Conservation (phyloP, 2,113 vertebrate genomes). For the Kryptolebias marmoratus region DNA sequence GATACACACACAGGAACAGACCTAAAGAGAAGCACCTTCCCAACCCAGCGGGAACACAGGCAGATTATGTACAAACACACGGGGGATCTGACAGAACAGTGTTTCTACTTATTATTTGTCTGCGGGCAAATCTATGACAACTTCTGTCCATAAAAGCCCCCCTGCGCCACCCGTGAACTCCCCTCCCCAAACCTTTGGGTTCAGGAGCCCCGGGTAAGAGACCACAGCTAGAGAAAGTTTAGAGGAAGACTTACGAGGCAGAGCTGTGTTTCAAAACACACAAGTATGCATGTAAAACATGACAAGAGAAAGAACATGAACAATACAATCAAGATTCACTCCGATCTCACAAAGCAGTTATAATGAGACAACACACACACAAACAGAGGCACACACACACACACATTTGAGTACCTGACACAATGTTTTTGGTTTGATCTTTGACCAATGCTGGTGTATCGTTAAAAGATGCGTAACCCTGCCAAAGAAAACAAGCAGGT, state of each 20-base stretch:
- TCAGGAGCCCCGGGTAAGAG: too few species aligned
- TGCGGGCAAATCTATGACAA: too few species aligned
- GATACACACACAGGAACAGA: background rate
- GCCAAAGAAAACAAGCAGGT: conserved; percentile 45
- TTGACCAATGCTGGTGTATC: conserved; percentile 86
- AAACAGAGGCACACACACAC: background rate
- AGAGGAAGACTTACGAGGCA: conserved; percentile 76
- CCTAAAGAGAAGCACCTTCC: background rate
- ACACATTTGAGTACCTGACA: conserved; percentile 80
- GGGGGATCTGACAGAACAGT: too few species aligned
- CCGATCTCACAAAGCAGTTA: background rate
- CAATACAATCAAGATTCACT: background rate
- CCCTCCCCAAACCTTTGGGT: too few species aligned
- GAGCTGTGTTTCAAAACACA: conserved; percentile 62
- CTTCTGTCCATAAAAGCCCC: too few species aligned
- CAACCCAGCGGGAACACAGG: too few species aligned
- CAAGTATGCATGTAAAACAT: conserved; percentile 15
- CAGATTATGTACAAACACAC: too few species aligned
- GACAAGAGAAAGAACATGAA: conserved; percentile 28
- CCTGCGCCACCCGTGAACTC: too few species aligned
- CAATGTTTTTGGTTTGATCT: conserved; percentile 84
- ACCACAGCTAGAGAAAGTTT: background rate
- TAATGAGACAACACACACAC: background rate
- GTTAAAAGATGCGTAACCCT: conserved; percentile 91
- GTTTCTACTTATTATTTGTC: too few species aligned